Conservation (phyloP, 2,888 invertebrate genomes). For the Aleiodes alternator region DNA sequence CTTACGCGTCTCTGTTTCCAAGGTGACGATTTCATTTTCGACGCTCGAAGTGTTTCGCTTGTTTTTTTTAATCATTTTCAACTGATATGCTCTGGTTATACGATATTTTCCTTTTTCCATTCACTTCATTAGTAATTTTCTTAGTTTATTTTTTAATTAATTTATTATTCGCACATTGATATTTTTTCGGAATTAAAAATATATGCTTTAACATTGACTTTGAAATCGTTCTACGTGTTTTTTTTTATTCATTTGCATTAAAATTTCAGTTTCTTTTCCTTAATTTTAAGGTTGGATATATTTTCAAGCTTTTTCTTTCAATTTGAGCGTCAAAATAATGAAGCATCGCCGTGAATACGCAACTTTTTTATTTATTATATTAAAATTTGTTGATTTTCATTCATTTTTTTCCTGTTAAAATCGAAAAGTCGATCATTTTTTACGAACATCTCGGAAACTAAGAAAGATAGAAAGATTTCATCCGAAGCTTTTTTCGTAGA, state of each 20-base stretch:
- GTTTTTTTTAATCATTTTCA: neutral
- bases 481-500: too few species aligned
- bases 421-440: too few species aligned
- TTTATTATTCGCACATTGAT: constrained; percentile 28
- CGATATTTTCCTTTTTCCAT: neutral
- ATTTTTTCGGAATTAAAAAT: constrained; percentile 4
- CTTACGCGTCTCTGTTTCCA: too few species aligned
- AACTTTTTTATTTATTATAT: neutral
- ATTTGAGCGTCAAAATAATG: constrained; percentile 31
- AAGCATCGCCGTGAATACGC: constrained; percentile 17
- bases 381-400: neutral
- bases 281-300: neutral
- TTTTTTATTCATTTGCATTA: neutral
- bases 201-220: constrained; percentile 26
- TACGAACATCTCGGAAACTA: too few species aligned
- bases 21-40: neutral
- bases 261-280: neutral
- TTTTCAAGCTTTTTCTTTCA: constrained; percentile 6
- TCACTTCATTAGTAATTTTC: constrained; percentile 1
- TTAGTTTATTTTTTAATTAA: constrained; percentile 1
- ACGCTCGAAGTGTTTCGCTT: constrained; percentile 7
- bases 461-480: too few species aligned
- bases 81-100: constrained; percentile 41
- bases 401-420: neutral
- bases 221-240: neutral